These are phyloP conservation scores for Eustalomyia histrio DNA, from an alignment of 2,888 invertebrate genomes.

Conservation along the genomic window DNA sequence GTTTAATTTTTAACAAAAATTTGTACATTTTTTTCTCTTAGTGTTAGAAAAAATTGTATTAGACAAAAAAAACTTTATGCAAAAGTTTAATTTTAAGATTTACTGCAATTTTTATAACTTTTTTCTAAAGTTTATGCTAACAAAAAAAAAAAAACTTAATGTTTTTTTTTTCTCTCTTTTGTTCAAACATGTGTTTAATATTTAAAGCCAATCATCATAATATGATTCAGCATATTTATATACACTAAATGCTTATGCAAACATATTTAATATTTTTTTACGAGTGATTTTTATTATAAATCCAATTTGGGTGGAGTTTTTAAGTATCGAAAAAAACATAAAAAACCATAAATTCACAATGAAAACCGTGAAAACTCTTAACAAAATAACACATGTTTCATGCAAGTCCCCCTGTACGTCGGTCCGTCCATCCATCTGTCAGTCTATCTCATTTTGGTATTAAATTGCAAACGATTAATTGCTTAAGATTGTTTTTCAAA, in stretches of 20 bases:
- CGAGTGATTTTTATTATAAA: background rate
- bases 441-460: slow-evolving; percentile 40
- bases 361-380: slow-evolving; percentile 49
- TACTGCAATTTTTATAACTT: slow-evolving; percentile 22
- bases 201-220: slow-evolving; percentile 21
- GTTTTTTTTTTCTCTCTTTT: background rate
- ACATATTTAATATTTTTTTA: slow-evolving; percentile 9
- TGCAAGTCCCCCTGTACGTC: slow-evolving; percentile 5
- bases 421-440: background rate
- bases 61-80: slow-evolving; percentile 18
- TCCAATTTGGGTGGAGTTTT: slow-evolving; percentile 50
- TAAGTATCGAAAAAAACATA: background rate
- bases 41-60: too few relatives aligned
- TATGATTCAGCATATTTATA: slow-evolving; percentile 49
- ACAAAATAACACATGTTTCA: slow-evolving; percentile 15
- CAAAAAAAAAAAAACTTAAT: slow-evolving; percentile 10
- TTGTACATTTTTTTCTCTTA: too few relatives aligned
- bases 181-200: slow-evolving; percentile 39
- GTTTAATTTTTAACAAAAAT: too few relatives aligned
- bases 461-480: slow-evolving; percentile 67
- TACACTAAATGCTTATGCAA: background rate
- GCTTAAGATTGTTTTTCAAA: slow-evolving; percentile 54
- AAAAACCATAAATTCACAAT: slow-evolving; percentile 41
- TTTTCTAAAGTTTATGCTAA: slow-evolving; percentile 26
- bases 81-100: slow-evolving; percentile 31